phyloP scores from a whole-genome alignment of 2,113 vertebrate species.

The Lichenostomus cassidix region DNA sequence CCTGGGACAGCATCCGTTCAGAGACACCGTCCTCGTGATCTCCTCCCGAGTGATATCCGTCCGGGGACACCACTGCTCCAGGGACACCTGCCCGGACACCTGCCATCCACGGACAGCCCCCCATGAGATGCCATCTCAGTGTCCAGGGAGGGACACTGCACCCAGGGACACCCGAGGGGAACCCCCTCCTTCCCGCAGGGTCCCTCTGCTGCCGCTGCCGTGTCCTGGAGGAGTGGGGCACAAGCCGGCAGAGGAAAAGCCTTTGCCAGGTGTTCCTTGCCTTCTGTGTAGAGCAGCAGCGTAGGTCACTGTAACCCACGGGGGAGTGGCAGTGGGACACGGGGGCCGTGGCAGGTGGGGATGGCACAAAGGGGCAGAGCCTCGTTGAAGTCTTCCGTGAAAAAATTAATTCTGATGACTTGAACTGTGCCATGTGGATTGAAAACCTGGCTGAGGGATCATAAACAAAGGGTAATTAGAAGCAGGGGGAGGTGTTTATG shows the following conservation, averaged over 20 bases:
- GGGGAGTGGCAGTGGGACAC: not conserved
- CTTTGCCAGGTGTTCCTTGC: not conserved
- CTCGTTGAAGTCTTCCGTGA: not conserved
- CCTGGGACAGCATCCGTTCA: not conserved
- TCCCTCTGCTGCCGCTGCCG: not conserved
- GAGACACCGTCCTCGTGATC: too few relatives aligned
- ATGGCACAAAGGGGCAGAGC: not conserved
- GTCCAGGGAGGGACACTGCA: not conserved
- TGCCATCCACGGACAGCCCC: rapidly evolving
- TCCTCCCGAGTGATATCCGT: not conserved
- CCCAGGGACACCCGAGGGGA: not conserved
- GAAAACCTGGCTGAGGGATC: slow-evolving; percentile 55
- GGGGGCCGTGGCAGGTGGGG: not conserved
- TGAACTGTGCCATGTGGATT: slow-evolving; percentile 44
- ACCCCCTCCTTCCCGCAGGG: not conserved
- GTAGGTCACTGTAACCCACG: not conserved
- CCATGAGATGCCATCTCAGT: rapidly evolving
- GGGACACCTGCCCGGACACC: not conserved
- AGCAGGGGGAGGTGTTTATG: slow-evolving; percentile 62
- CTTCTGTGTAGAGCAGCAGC: not conserved
- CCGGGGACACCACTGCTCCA: not conserved
- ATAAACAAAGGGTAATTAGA: slow-evolving; percentile 74
- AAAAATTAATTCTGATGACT: slow-evolving; percentile 61
- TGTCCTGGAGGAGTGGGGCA: not conserved
- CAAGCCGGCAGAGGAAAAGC: not conserved